phyloP scores from a whole-genome alignment of 2,113 vertebrate species.

The Sminthopsis crassicaudata region DNA sequence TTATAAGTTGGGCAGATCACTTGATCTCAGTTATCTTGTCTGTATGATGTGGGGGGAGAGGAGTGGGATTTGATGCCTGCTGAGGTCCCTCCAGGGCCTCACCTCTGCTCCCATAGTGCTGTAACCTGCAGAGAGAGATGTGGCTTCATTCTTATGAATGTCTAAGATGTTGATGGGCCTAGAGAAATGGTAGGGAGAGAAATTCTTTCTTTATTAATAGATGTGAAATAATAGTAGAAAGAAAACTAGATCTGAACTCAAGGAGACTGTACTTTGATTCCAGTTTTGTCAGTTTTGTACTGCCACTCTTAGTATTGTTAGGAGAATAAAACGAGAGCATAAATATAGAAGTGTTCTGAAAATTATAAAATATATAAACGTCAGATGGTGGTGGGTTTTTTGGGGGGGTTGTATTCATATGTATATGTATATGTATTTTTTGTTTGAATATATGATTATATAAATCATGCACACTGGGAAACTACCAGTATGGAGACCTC shows the following conservation, averaged over 20 bases:
- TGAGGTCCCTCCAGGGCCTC: neutral
- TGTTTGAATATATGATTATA: neutral
- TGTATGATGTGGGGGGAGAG: neutral
- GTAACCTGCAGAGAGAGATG: neutral
- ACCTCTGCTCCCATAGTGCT: neutral
- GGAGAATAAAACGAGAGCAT: neutral
- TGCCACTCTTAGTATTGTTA: neutral
- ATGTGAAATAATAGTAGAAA: neutral
- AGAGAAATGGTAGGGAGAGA: neutral
- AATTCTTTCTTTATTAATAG: neutral
- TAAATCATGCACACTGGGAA: neutral
- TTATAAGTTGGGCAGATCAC: neutral
- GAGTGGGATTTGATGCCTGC: neutral
- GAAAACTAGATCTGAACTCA: neutral
- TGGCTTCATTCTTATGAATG: neutral
- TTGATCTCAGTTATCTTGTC: neutral
- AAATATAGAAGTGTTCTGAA: neutral
- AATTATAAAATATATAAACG: neutral
- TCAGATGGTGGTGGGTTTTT: neutral
- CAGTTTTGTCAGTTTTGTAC: neutral
- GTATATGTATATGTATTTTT: neutral
- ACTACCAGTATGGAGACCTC: neutral
- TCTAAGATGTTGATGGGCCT: neutral
- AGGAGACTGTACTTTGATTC: neutral
- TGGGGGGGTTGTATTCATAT: too few species aligned